Evolutionary conservation across 2,888 invertebrate species (phyloP).

Genomic region (Tetropium fuscum): DNA sequence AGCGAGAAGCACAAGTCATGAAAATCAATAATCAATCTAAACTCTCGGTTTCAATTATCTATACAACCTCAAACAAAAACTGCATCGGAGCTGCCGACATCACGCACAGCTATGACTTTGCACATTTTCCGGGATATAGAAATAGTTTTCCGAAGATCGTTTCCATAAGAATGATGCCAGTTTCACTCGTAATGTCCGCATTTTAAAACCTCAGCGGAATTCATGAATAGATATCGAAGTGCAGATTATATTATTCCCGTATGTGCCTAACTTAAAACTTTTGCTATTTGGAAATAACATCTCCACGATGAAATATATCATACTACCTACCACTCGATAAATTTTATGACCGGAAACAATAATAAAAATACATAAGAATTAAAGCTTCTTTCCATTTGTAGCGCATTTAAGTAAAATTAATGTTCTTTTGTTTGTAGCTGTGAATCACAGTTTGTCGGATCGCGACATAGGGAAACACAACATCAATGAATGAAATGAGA

Average conservation of each 20-base stretch:
- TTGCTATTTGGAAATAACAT: constrained; percentile 6
- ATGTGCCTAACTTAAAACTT: constrained; percentile 11
- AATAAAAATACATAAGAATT: no score
- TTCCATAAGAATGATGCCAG: background rate
- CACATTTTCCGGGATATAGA: constrained; percentile 38
- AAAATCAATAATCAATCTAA: constrained; percentile 51
- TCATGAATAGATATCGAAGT: constrained; percentile 6
- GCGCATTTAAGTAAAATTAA: no score
- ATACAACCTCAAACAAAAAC: constrained; percentile 32
- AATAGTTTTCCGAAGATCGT: constrained; percentile 26
- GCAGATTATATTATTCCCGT: constrained; percentile 1
- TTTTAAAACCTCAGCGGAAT: constrained; percentile 4
- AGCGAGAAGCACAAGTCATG: constrained; percentile 41
- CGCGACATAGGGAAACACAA: constrained; percentile 48
- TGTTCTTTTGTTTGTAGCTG: no score
- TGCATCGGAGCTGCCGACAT: constrained; percentile 25
- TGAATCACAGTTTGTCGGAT: no score
- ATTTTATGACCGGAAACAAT: no score
- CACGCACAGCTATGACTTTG: constrained; percentile 40
- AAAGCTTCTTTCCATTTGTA: no score
- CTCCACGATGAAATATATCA: no score
- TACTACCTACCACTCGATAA: no score
- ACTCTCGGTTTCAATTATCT: constrained; percentile 50
- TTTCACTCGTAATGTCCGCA: constrained; percentile 6
- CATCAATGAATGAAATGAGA: constrained; percentile 49